Base-by-base conservation (phyloP, 2,797 vertebrate species). In the Alcedo quadribrachys region DNA sequence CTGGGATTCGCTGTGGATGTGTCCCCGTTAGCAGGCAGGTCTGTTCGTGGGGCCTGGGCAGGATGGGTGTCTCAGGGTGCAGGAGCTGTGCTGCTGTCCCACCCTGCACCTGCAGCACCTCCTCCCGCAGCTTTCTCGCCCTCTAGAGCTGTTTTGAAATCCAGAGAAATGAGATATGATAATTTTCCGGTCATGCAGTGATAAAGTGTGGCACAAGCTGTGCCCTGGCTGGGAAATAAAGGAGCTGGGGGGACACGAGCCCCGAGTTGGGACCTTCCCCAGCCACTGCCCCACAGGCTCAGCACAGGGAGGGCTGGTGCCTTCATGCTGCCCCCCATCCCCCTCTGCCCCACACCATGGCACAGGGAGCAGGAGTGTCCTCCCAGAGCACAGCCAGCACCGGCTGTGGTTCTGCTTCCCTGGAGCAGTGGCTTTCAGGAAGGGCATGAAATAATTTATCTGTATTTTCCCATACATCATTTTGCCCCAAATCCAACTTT, bases 401-500 rank as follows among this genome's bases (percentile, higher is more conserved):
- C 0, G 2, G 0, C 18, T 6, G 17, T 1, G 7, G 28, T 15
- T 42, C 53, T 0, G 0, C 35, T 33, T 68, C 32, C 50, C 37
- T 1, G 1, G 46, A n/a, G 53, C 80, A 12, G 61, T 3, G 1
- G 35, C 58, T 89, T 60, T 24, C 37, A 18, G 19, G 35, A 40
- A 82, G 14, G 37, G 40, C 1, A 3, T 17, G 67, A 77, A 80
- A 79, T 75, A 57, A 40, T 25, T 42, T 5, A 9, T 35, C 74
- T 35, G 18, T 75, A 12, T 37, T 80, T 79, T 42, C 91, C 73
- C 70, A 7, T 21, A 5, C 20, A 55, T 63, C 40, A 3, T 85
- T 51, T 84, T 94, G 92, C 87, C 93, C 95, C 85, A 79, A 81
- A 87, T 74, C 71, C 89, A 93, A 88, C 79, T 93, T 83, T 90